These are phyloP conservation scores for Fistularia tabacaria DNA, from an alignment of 2,797 vertebrate species.

Conservation along the genomic window DNA sequence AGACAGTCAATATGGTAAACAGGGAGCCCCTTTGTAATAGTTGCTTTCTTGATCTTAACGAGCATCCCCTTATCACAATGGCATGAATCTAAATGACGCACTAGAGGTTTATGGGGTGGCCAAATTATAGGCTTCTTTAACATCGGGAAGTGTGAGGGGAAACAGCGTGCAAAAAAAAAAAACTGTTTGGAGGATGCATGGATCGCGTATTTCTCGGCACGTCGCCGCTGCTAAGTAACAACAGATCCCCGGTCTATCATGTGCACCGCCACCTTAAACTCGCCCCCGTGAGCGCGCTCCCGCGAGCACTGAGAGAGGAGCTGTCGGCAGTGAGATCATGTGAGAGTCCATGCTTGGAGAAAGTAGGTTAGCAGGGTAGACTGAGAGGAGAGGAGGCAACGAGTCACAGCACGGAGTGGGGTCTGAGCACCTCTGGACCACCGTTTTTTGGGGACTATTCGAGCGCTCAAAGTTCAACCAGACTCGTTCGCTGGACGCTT, in stretches of 20 bases:
- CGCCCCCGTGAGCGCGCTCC: conserved; percentile 66
- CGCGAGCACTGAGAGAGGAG: conserved; percentile 60
- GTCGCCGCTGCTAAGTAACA: not conserved
- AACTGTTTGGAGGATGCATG: no score
- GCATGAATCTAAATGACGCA: not conserved
- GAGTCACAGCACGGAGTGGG: conserved; percentile 50
- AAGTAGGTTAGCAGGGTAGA: conserved; percentile 81
- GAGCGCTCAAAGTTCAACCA: conserved; percentile 34
- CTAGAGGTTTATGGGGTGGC: no score
- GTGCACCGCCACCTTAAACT: conserved; percentile 65
- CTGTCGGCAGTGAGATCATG: conserved; percentile 76
- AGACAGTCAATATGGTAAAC: conserved; percentile 5
- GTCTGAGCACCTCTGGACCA: conserved; percentile 44
- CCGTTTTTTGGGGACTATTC: conserved; percentile 49
- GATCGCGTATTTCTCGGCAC: not conserved
- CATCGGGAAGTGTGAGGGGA: no score
- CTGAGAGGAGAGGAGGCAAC: conserved; percentile 66
- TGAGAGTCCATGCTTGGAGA: conserved; percentile 79
- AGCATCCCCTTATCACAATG: conserved; percentile 1
- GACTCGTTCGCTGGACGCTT: conserved; percentile 20
- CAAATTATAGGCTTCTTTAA: no score
- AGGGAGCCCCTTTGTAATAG: not conserved
- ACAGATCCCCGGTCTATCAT: not conserved
- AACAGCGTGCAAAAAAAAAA: no score
- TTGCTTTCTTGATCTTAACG: not conserved